A percentile compares a stretch with the other conserved stretches of the same genome.
Conservation (phyloP, 2,113 vertebrate genomes). For the Ammospiza nelsoni region DNA sequence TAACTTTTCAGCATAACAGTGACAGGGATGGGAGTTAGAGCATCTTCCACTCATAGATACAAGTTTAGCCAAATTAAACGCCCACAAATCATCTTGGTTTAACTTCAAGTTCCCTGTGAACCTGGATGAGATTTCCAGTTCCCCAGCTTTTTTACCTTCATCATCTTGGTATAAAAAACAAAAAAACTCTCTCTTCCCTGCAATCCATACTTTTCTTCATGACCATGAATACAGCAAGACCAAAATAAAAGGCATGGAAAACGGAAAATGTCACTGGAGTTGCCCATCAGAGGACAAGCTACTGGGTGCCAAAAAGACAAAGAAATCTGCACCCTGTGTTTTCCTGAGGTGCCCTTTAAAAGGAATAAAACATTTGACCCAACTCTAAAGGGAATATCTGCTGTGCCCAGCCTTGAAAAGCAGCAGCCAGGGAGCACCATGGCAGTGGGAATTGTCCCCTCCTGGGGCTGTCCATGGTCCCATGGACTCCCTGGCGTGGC, state of each 20-base stretch:
- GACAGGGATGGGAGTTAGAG: neutral
- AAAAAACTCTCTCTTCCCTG: neutral
- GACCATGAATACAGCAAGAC: neutral
- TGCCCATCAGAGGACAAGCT: neutral
- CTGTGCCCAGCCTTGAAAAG: neutral
- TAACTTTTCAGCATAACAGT: neutral
- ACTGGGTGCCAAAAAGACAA: neutral
- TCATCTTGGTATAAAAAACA: neutral
- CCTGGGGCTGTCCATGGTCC: neutral
- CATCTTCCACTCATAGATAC: neutral
- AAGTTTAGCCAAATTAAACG: neutral
- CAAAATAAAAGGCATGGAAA: neutral
- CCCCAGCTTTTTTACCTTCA: neutral
- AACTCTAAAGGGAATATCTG: neutral
- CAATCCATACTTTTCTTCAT: neutral
- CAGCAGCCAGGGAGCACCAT: neutral
- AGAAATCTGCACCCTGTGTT: rapidly evolving
- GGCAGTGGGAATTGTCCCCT: neutral
- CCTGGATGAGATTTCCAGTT: neutral
- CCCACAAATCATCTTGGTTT: neutral
- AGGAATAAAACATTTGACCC: neutral
- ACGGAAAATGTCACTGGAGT: neutral
- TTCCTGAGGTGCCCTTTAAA: neutral
- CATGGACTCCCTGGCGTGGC: rapidly evolving
- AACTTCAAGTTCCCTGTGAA: neutral